A percentile compares a stretch with the other conserved stretches of the same genome.
phyloP scores from a whole-genome alignment of 2,888 invertebrate species.

The Amphipoea oculea region DNA sequence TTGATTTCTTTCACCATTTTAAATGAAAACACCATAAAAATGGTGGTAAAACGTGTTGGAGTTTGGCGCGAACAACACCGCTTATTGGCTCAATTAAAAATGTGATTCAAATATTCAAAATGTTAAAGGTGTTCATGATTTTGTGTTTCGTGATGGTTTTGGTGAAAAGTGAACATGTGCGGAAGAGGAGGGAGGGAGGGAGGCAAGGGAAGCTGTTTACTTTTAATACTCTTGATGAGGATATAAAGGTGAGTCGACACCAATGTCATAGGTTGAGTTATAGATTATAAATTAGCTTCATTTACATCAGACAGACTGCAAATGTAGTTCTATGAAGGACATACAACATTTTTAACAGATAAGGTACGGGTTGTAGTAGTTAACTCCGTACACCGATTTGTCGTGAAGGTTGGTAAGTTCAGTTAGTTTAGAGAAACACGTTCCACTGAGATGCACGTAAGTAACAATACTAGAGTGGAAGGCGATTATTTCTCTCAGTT shows the following conservation, averaged over 20 bases:
- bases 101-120: conserved; percentile 62
- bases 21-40: conserved; percentile 77
- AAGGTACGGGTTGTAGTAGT: too few species aligned
- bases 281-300: conserved; percentile 15
- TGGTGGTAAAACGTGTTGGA: conserved; percentile 73
- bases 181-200: conserved; percentile 54
- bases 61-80: conserved; percentile 72
- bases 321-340: not conserved
- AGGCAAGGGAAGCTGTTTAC: conserved; percentile 87
- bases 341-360: not conserved
- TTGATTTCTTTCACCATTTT: conserved; percentile 78
- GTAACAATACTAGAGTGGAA: too few species aligned
- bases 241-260: conserved; percentile 89
- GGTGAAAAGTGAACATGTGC: conserved; percentile 69
- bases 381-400: too few species aligned
- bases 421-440: too few species aligned
- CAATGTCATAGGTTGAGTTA: accelerated
- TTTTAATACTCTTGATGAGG: conserved; percentile 89
- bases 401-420: too few species aligned
- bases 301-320: not conserved
- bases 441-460: too few species aligned
- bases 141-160: conserved; percentile 64
- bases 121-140: conserved; percentile 68
- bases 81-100: conserved; percentile 74
- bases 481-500: too few species aligned